These are phyloP conservation scores for Thryonomys swinderianus DNA, from an alignment of 2,113 vertebrate genomes.

Conservation along the genomic window DNA sequence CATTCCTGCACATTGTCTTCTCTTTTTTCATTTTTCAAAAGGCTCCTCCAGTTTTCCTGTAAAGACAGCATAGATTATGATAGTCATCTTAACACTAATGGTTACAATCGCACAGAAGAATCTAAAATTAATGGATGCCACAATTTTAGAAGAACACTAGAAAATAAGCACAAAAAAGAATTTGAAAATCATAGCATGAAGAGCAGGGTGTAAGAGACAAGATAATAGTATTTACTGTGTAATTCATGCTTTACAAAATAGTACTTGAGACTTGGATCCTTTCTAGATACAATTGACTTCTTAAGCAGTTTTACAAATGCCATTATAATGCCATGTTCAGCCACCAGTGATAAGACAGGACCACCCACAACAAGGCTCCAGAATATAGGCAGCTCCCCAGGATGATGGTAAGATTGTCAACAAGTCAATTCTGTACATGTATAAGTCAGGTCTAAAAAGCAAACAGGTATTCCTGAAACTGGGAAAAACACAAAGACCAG, in stretches of 20 bases:
- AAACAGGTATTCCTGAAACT: conserved; percentile 26
- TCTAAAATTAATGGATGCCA: background rate
- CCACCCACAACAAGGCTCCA: conserved; percentile 26
- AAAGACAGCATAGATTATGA: background rate
- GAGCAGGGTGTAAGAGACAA: background rate
- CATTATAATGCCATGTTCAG: background rate
- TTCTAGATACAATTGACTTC: background rate
- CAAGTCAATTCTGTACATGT: background rate
- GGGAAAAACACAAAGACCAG: background rate
- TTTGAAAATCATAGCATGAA: background rate
- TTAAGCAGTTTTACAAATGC: background rate
- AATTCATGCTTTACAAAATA: background rate
- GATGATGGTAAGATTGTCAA: background rate
- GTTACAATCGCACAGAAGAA: background rate
- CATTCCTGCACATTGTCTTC: background rate
- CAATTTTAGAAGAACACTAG: background rate
- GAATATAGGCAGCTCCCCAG: background rate
- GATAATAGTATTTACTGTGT: background rate
- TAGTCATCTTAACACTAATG: background rate
- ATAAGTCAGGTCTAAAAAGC: background rate
- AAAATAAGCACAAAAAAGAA: background rate
- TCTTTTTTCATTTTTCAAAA: background rate
- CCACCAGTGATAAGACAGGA: conserved; percentile 7
- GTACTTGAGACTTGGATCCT: background rate
- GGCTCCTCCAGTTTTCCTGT: background rate